phyloP scores from a whole-genome alignment of 2,888 invertebrate species.

The Lomographa bimaculata region DNA sequence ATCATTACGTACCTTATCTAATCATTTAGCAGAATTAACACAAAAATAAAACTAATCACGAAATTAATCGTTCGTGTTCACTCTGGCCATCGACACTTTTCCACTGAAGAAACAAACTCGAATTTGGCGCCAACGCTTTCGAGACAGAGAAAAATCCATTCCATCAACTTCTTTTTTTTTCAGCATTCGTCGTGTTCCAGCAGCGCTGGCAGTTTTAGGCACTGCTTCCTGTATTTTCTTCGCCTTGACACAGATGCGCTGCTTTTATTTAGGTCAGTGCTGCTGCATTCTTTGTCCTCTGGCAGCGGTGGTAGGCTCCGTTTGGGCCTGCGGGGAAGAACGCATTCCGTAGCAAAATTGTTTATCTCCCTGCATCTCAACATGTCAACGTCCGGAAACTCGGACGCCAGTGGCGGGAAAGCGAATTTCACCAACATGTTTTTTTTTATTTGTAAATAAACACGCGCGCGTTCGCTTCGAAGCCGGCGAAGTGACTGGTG shows the following conservation, averaged over 20 bases:
- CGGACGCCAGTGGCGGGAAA: constrained; percentile 50
- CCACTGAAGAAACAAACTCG: constrained; percentile 6
- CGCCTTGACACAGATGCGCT: constrained; percentile 52
- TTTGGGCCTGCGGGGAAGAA: constrained; percentile 63
- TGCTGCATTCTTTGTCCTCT: constrained; percentile 72
- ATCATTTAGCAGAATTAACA: constrained; percentile 7
- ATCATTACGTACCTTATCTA: constrained; percentile 13
- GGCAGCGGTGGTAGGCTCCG: constrained; percentile 65
- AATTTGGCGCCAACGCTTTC: constrained; percentile 1
- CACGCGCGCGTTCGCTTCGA: constrained; percentile 48
- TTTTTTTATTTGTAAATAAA: constrained; percentile 24
- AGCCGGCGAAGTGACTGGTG: constrained; percentile 45
- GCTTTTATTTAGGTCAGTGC: constrained; percentile 57
- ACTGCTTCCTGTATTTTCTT: constrained; percentile 61
- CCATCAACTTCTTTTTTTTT: constrained; percentile 27
- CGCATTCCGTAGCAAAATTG: constrained; percentile 63
- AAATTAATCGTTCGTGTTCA: constrained; percentile 9
- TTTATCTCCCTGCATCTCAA: constrained; percentile 63
- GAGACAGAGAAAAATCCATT: constrained; percentile 7
- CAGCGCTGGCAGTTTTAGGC: constrained; percentile 59
- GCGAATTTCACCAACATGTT: constrained; percentile 65
- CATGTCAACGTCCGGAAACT: constrained; percentile 68
- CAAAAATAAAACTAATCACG: constrained; percentile 13
- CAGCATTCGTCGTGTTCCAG: constrained; percentile 72
- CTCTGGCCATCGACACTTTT: constrained; percentile 6